These are phyloP conservation scores for Manacus vitellinus DNA, from an alignment of 2,113 vertebrate genomes.

Conservation along the genomic window DNA sequence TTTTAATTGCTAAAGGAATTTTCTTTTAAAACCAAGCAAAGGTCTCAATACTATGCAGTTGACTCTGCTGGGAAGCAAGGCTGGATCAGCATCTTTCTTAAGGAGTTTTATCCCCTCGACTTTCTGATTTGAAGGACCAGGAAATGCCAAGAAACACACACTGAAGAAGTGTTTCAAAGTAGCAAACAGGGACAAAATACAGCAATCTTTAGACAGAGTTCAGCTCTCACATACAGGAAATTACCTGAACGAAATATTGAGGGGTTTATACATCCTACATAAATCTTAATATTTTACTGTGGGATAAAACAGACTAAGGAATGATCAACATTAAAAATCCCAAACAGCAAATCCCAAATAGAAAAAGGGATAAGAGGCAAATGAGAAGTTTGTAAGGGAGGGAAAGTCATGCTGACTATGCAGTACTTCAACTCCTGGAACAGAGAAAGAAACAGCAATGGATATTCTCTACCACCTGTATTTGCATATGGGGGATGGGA, in stretches of 20 bases:
- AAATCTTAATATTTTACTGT: neutral
- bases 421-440: neutral
- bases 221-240: neutral
- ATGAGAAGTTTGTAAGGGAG: neutral
- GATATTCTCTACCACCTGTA: neutral
- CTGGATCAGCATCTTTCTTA: neutral
- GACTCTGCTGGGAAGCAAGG: neutral
- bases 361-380: neutral
- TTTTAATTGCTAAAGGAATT: neutral
- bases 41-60: neutral
- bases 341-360: neutral
- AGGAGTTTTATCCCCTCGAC: neutral
- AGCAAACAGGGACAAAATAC: neutral
- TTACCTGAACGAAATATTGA: neutral
- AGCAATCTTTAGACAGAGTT: neutral
- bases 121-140: neutral
- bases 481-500: neutral
- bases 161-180: neutral
- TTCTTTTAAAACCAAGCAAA: neutral
- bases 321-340: neutral
- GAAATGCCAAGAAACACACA: neutral
- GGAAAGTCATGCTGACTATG: neutral
- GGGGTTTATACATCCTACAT: neutral
- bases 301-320: neutral
- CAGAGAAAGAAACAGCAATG: neutral